Base-by-base conservation (phyloP, 2,888 invertebrate genomes). In the Saturnia japonica region DNA sequence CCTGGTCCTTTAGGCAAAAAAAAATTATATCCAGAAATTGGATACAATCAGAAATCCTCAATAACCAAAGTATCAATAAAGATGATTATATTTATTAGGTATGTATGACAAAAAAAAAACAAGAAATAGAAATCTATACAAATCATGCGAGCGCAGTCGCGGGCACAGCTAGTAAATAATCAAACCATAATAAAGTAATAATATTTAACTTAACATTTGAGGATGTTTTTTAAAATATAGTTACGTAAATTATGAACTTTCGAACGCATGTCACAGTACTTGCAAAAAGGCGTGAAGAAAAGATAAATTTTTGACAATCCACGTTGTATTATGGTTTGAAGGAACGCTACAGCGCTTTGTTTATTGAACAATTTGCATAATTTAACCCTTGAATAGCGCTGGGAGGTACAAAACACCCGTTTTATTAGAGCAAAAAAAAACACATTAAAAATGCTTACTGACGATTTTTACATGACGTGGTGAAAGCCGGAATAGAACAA, bases 291-390 rank as follows among this genome's bases (percentile, higher is more conserved):
- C 64, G 64, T 64, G 40, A 64, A 64, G 62, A 64, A 64, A 40
- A 40, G 40, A 64, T 40, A 64, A 9, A 28, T 25, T 64, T 64
- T 40, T 64, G 40, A 64, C 40, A 40, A 40, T 64, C 40, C 64
- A 40, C 40, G n/a, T 64, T 64, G 64, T 67, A 70, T 67, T 70
- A 42, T 54, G 40, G 51, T 51, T 51, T 40, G 51, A 67, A 67
- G 54, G 25, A 70, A 67, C 67, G 68, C 45, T 47, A 60, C 72
- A 75, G 80, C 80, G 81, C 80, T 87, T 84, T 87, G 89, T 91
- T 88, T 86, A 85, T 85, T 79, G 82, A 79, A 83, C 85, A 87
- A 91, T 93, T 93, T 93, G 91, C 93, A 93, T 93, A 92, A 88
- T 82, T 92, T 88, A 91, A 90, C 92, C 92, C 92, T 91, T 88